Conservation (phyloP, 2,113 vertebrate genomes). For the Oostethus manadensis region DNA sequence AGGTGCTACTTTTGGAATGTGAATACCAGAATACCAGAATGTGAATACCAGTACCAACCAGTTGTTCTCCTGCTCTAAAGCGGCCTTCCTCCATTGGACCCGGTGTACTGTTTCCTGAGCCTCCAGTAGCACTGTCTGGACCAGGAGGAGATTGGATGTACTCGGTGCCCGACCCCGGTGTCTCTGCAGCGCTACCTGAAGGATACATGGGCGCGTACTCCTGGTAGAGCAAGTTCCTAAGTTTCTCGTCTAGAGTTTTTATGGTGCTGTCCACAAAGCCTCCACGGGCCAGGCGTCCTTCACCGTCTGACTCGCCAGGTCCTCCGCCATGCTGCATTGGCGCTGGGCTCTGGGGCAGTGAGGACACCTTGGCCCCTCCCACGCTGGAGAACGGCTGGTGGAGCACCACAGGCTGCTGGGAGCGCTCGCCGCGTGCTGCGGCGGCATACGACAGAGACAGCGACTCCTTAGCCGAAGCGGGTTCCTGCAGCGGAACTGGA, state of each 20-base stretch:
- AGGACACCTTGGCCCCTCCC: slow-evolving; percentile 63
- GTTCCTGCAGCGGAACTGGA: slow-evolving; percentile 52
- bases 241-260: slow-evolving; percentile 93
- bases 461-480: slow-evolving; percentile 42
- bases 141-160: slow-evolving; percentile 74
- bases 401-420: slow-evolving; percentile 68
- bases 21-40: background rate
- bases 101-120: slow-evolving; percentile 53
- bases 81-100: slow-evolving; percentile 47
- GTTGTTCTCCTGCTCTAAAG: slow-evolving; percentile 69
- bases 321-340: slow-evolving; percentile 57
- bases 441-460: slow-evolving; percentile 53
- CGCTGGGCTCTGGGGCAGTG: slow-evolving; percentile 78
- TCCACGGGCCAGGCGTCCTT: slow-evolving; percentile 82
- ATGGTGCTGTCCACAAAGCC: slow-evolving; percentile 94
- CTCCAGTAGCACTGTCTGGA: slow-evolving; percentile 67
- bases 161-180: slow-evolving; percentile 74
- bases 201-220: slow-evolving; percentile 88
- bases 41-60: slow-evolving; percentile 50
- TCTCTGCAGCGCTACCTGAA: slow-evolving; percentile 78
- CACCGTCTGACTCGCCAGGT: slow-evolving; percentile 81
- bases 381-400: slow-evolving; percentile 69
- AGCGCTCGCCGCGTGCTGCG: slow-evolving; percentile 35
- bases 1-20: background rate
- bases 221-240: slow-evolving; percentile 93